A percentile compares a stretch with the other conserved stretches of the same genome.
These are phyloP conservation scores for Aldrovandia affinis DNA, from an alignment of 2,797 vertebrate genomes.

Conservation along the genomic window DNA sequence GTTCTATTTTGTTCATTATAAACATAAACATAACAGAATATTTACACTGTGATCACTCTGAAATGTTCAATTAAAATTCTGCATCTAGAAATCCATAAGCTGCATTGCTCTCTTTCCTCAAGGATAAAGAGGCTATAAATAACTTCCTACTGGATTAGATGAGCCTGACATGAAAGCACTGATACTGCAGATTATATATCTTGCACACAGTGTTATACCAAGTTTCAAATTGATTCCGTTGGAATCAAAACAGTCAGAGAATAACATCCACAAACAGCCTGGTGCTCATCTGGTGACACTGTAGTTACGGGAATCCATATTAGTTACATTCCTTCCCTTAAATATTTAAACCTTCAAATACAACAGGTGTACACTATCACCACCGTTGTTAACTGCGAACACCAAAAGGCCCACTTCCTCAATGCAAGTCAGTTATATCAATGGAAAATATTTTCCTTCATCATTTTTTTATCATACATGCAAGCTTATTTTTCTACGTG, in stretches of 20 bases:
- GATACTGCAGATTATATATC: constrained; percentile 58
- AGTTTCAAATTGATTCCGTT: constrained; percentile 25
- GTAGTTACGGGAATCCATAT: constrained; percentile 49
- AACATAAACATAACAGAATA: no score
- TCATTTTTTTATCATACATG: no score
- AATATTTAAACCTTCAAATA: constrained; percentile 67
- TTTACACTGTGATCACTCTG: neutral
- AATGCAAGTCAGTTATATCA: neutral
- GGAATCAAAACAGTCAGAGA: constrained; percentile 19
- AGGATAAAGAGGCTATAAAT: constrained; percentile 28
- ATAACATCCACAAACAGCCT: constrained; percentile 26
- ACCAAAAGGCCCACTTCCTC: constrained; percentile 44
- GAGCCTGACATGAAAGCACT: constrained; percentile 41
- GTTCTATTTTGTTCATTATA: no score
- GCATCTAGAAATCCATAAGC: constrained; percentile 1
- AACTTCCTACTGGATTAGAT: constrained; percentile 61
- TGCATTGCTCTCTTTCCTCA: constrained; percentile 7
- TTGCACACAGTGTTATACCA: constrained; percentile 12
- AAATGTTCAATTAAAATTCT: neutral
- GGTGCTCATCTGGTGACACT: constrained; percentile 44
- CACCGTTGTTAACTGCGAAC: constrained; percentile 26
- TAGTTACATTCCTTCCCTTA: constrained; percentile 53
- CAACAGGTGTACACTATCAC: constrained; percentile 51
- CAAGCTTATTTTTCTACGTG: no score
- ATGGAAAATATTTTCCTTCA: no score